Conservation (phyloP, 2,797 vertebrate genomes). For the Xenentodon cancila region DNA sequence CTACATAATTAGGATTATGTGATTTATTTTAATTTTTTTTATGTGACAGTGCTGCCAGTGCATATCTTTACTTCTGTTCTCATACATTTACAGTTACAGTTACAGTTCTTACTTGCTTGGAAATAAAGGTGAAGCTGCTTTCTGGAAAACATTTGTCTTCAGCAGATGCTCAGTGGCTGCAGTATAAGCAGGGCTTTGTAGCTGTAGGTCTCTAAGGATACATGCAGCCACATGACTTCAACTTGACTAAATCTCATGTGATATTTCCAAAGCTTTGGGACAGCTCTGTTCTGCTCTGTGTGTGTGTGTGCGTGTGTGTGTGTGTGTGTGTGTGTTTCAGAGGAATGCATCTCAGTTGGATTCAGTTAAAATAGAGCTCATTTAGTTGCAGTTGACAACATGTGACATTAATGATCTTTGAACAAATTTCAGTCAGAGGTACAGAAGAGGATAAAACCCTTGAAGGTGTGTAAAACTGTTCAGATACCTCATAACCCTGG, state of each 20-base stretch:
- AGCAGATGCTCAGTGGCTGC: not conserved
- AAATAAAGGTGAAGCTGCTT: constrained; percentile 1
- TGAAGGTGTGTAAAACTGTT: not conserved
- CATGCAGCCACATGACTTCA: constrained; percentile 64
- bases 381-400: constrained; percentile 41
- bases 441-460: not conserved
- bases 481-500: not conserved
- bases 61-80: too few relatives aligned
- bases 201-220: constrained; percentile 42
- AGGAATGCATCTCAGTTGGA: constrained; percentile 47
- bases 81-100: too few relatives aligned
- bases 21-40: too few relatives aligned
- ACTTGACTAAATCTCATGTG: constrained; percentile 72
- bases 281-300: constrained; percentile 6
- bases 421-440: constrained; percentile 15
- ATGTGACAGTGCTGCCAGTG: too few relatives aligned
- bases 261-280: constrained; percentile 47
- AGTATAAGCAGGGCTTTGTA: constrained; percentile 15
- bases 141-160: not conserved
- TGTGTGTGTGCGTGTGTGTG: too few relatives aligned
- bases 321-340: constrained; percentile 1
- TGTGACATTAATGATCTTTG: constrained; percentile 44
- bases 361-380: constrained; percentile 47
- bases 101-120: too few relatives aligned
- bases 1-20: too few relatives aligned